A percentile compares a stretch with the other conserved stretches of the same genome.
phyloP scores from a whole-genome alignment of 2,888 invertebrate genomes.

The Hypomecis atomaria region DNA sequence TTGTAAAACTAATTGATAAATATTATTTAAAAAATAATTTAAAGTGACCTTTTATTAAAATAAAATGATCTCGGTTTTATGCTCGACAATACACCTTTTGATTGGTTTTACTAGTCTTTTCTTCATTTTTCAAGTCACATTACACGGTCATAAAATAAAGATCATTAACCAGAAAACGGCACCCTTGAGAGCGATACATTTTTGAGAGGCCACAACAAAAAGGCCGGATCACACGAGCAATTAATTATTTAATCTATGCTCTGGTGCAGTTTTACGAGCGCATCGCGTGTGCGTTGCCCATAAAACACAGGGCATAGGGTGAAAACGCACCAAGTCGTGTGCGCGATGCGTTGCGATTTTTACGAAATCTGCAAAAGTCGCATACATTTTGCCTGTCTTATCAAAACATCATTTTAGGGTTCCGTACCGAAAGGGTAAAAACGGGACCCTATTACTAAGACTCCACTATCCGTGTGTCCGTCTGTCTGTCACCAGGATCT shows the following conservation, averaged over 20 bases:
- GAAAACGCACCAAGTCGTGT: not conserved
- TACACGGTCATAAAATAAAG: slow-evolving; percentile 12
- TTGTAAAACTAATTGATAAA: no score
- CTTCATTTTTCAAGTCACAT: not conserved
- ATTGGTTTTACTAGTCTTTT: no score
- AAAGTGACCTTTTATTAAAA: no score
- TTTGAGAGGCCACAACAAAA: slow-evolving; percentile 34
- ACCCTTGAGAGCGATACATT: slow-evolving; percentile 37
- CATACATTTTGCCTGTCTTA: not conserved
- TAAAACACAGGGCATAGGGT: slow-evolving; percentile 50
- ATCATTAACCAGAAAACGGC: slow-evolving; percentile 34
- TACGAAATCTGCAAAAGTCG: not conserved
- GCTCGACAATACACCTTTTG: no score
- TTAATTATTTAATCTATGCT: slow-evolving; percentile 57
- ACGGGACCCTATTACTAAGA: no score
- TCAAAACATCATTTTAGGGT: no score
- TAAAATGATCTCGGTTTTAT: no score
- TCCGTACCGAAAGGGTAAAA: no score
- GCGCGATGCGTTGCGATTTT: not conserved
- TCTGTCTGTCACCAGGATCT: no score
- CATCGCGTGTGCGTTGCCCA: slow-evolving; percentile 57
- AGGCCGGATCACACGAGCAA: slow-evolving; percentile 47
- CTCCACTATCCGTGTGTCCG: no score
- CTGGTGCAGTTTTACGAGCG: slow-evolving; percentile 56
- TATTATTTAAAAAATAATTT: no score